These are phyloP conservation scores for Pollenia labialis DNA, from an alignment of 2,888 invertebrate genomes.

Conservation along the genomic window DNA sequence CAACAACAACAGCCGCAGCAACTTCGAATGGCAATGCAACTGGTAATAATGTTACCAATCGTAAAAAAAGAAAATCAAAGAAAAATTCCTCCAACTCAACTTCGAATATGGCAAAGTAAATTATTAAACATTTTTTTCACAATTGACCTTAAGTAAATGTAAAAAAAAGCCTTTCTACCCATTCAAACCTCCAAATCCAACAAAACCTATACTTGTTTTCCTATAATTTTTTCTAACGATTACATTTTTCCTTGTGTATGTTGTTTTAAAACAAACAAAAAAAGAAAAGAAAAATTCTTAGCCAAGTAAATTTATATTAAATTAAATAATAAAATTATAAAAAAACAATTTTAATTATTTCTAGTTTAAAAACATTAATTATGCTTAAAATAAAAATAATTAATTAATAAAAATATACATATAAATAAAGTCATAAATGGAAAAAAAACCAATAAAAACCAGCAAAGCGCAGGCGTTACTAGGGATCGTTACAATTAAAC, in stretches of 20 bases:
- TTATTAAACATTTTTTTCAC: slow-evolving; percentile 21
- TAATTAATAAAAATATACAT: slow-evolving; percentile 26
- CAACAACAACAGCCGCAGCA: slow-evolving; percentile 44
- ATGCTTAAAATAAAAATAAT: slow-evolving; percentile 68
- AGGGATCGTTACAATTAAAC: slow-evolving; percentile 50
- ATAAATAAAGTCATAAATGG: slow-evolving; percentile 63
- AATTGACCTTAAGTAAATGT: slow-evolving; percentile 19
- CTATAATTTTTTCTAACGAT: slow-evolving; percentile 24
- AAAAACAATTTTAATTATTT: slow-evolving; percentile 45
- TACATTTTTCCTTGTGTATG: slow-evolving; percentile 33
- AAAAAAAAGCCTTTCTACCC: slow-evolving; percentile 16
- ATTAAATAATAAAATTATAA: slow-evolving; percentile 53
- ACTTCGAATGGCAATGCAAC: slow-evolving; percentile 61
- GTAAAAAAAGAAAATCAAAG: slow-evolving; percentile 81
- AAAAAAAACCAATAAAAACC: slow-evolving; percentile 36
- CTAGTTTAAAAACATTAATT: slow-evolving; percentile 63
- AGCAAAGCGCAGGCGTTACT: slow-evolving; percentile 69
- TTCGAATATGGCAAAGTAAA: slow-evolving; percentile 66
- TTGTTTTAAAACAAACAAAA: slow-evolving; percentile 55
- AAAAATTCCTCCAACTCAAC: slow-evolving; percentile 75
- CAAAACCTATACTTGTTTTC: slow-evolving; percentile 18
- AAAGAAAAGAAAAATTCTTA: slow-evolving; percentile 45
- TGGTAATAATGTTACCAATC: slow-evolving; percentile 75
- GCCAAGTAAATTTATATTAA: slow-evolving; percentile 71
- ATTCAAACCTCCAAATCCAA: slow-evolving; percentile 8